Base-by-base conservation (phyloP, 2,113 vertebrate genomes). In the Leucosticte australis region DNA sequence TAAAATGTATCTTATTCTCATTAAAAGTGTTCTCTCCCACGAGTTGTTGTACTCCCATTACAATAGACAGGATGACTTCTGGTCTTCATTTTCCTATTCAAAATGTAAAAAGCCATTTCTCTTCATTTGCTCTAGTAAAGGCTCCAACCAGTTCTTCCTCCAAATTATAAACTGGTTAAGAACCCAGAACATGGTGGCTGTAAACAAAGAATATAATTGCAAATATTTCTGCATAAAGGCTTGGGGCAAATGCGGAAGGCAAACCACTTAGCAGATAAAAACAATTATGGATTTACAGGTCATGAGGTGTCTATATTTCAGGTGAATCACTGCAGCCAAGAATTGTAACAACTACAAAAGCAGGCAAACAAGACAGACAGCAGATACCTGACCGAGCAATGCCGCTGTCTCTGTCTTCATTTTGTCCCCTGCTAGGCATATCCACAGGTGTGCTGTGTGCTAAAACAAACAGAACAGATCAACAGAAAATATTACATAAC, bases 401-500 rank as follows among this genome's bases (percentile, higher is more conserved):
- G 83, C 98, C 99, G 0, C 98, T 99, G 96, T 99, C 99, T 92
- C 98, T 97, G 95, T 99, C 99, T 95, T 99, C 99, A 89, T 98
- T 98, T 91, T 98, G 98, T 57, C 98, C 98, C 97, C 98, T 97
- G 86, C 98, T 98, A 10, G 99, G 99, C 99, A 99, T 99, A 84
- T 99, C 99, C 59, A 99, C 98, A 18, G 99, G 99, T 4, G 98
- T 99, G 97, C 99, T 99, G 89, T 99, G 98, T 30, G 98, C 99
- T 99, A 88, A 69, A 96, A 93, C 27, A 96, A 95, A 95, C 56
- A 97, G 56, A 91, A 10, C 23, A 87, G n/a, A 94, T 86, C 90
- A 93, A 88, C 0, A 94, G 52, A 94, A 92, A 91, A 70, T 47
- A 62, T 86, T 92, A 93, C 76, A 74, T 59, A 92, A 92, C 26